Percentiles rank a stretch among this genome's conserved stretches.
These are phyloP conservation scores for Cyprinodon tularosa DNA, from an alignment of 2,113 vertebrate genomes.

Conservation along the genomic window DNA sequence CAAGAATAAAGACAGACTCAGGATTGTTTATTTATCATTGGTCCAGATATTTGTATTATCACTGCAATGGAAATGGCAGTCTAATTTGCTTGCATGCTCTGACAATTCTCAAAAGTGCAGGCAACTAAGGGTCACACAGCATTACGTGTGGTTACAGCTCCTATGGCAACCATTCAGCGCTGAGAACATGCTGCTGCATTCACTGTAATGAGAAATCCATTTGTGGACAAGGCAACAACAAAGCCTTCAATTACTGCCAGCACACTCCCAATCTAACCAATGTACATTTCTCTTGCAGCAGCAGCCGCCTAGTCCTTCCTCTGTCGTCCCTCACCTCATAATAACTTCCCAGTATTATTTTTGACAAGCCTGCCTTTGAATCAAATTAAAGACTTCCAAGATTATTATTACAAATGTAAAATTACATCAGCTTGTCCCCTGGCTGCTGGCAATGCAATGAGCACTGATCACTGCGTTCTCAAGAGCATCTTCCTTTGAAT, in stretches of 20 bases:
- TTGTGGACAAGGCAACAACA: slow-evolving; percentile 69
- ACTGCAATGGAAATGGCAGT: slow-evolving; percentile 1
- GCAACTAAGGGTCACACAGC: slow-evolving; percentile 38
- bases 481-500: slow-evolving; percentile 66
- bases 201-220: slow-evolving; percentile 69
- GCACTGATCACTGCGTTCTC: slow-evolving; percentile 60
- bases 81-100: slow-evolving; percentile 13
- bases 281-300: slow-evolving; percentile 36
- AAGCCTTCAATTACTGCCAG: slow-evolving; percentile 63
- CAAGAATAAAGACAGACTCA: not conserved
- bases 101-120: slow-evolving; percentile 23
- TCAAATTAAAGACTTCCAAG: slow-evolving; percentile 74
- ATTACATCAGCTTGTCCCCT: slow-evolving; percentile 65
- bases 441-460: slow-evolving; percentile 44
- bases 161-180: slow-evolving; percentile 58
- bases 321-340: slow-evolving; percentile 50
- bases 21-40: not conserved
- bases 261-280: slow-evolving; percentile 54
- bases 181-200: slow-evolving; percentile 52
- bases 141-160: slow-evolving; percentile 48
- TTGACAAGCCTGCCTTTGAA: slow-evolving; percentile 70
- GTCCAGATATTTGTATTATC: slow-evolving; percentile 9
- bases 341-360: slow-evolving; percentile 55
- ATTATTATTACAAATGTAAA: slow-evolving; percentile 75
- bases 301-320: not conserved